Evolutionary conservation across 2,888 invertebrate genomes (phyloP).

Genomic region (Nycteola revayana): DNA sequence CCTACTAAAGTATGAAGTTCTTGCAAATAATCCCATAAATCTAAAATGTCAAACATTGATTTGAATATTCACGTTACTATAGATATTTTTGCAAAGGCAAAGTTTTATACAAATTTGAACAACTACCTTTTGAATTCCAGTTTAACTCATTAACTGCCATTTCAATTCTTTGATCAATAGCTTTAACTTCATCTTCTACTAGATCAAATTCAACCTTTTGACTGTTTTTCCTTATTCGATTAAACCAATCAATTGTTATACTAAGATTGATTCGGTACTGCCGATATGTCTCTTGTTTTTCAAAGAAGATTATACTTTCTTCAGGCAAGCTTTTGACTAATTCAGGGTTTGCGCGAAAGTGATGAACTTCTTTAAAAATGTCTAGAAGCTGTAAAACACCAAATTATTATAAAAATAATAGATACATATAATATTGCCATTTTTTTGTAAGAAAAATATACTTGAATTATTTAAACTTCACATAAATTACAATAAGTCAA

Average conservation of each 20-base stretch:
- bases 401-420: too few relatives aligned
- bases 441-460: too few relatives aligned
- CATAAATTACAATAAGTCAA: too few relatives aligned
- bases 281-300: slow-evolving; percentile 89
- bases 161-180: slow-evolving; percentile 90
- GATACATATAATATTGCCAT: too few relatives aligned
- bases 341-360: slow-evolving; percentile 87
- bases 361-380: slow-evolving; percentile 94
- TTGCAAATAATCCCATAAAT: slow-evolving; percentile 91
- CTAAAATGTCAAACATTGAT: slow-evolving; percentile 78
- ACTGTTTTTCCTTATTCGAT: slow-evolving; percentile 88
- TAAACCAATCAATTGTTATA: slow-evolving; percentile 92
- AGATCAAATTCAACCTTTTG: slow-evolving; percentile 93
- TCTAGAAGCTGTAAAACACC: slow-evolving; percentile 83
- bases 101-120: too few relatives aligned
- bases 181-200: slow-evolving; percentile 90
- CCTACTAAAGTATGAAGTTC: slow-evolving; percentile 90
- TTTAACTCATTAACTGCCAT: slow-evolving; percentile 90
- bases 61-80: too few relatives aligned
- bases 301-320: slow-evolving; percentile 88
- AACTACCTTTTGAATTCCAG: slow-evolving; percentile 91
- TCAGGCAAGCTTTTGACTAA: slow-evolving; percentile 83
- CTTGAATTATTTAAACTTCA: too few relatives aligned
- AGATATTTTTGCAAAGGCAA: too few relatives aligned
- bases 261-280: slow-evolving; percentile 90